Base-by-base conservation (phyloP, 2,113 vertebrate genomes). In the Daboia siamensis region DNA sequence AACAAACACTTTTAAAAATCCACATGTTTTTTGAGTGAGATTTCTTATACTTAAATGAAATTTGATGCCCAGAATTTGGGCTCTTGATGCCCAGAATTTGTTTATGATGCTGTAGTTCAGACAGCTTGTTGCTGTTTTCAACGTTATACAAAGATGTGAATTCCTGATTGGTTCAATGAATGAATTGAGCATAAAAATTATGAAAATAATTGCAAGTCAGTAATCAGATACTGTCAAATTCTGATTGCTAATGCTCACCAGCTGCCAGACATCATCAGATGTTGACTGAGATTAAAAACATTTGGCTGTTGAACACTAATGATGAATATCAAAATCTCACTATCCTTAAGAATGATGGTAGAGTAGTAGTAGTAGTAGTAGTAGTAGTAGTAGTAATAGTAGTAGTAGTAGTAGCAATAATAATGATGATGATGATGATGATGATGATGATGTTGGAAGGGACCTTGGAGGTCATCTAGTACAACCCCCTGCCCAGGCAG, bases 191-290 rank as follows among this genome's bases (percentile, higher is more conserved):
- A 44, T 69, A 88, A 74, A 92, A 88, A 55, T 54, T 64, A 74
- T 52, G 46, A 69, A 87, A 74, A 24, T 88, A 92, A 88, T 88
- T 92, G 46, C 48, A 92, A 69, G n/a, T 54, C 86, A 69, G 59
- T 74, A 92, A 92, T 92, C 91, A 92, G 86, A 29, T 88, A 69
- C 91, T 88, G 59, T 88, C 86, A 92, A 74, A 92, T 92, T 54
- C 91, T 88, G 91, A 92, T 92, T 91, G 91, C 91, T 88, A 92
- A 92, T 74, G n/a, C 24, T 92, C 86, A 69, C 86, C 48, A 69
- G 91, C 91, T 92, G 91, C 74, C 91, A 92, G 91, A 88, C 69
- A 88, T 51, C 44, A 61, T 88, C 86, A 92, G 91, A 69, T 52
- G 48, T 88, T 88, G 86, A 69, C 56, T 55, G 59, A 59, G 51